Conservation (phyloP, 2,888 invertebrate species). For the Microctonus hyperodae region DNA sequence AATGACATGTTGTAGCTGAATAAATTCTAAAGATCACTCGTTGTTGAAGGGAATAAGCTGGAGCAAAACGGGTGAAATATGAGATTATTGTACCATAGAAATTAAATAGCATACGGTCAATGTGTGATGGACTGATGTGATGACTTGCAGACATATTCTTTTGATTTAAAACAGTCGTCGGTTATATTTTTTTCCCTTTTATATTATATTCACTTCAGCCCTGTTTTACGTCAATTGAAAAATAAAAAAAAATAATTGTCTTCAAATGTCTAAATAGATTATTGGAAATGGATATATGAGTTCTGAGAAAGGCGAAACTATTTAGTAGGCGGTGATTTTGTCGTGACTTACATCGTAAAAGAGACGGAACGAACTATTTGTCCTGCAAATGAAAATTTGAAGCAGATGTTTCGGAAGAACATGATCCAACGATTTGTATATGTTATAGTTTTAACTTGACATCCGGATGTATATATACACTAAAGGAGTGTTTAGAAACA, state of each 20-base stretch:
- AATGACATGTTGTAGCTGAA: slow-evolving; percentile 42
- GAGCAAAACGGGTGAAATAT: slow-evolving; percentile 34
- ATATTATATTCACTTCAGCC: not conserved
- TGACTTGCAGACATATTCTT: not conserved
- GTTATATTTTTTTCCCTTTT: no score
- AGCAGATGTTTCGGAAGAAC: slow-evolving; percentile 36
- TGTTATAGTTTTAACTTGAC: slow-evolving; percentile 19
- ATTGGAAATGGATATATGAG: not conserved
- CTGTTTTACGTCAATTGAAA: not conserved
- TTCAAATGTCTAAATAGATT: not conserved
- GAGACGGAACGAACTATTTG: slow-evolving; percentile 30
- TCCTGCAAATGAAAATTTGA: slow-evolving; percentile 35
- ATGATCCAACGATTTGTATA: slow-evolving; percentile 38
- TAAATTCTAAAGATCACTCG: slow-evolving; percentile 43
- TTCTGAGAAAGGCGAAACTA: not conserved
- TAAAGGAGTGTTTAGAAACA: not conserved
- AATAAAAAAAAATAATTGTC: not conserved
- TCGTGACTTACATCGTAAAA: not conserved
- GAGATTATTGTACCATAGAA: slow-evolving; percentile 28
- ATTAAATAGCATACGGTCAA: slow-evolving; percentile 1
- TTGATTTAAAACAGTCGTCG: not conserved
- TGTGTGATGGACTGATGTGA: slow-evolving; percentile 6
- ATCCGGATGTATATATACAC: slow-evolving; percentile 17
- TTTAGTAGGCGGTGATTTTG: not conserved
- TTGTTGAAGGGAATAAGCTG: slow-evolving; percentile 43